Base-by-base conservation (phyloP, 2,113 vertebrate genomes). In the Pao palembangensis region DNA sequence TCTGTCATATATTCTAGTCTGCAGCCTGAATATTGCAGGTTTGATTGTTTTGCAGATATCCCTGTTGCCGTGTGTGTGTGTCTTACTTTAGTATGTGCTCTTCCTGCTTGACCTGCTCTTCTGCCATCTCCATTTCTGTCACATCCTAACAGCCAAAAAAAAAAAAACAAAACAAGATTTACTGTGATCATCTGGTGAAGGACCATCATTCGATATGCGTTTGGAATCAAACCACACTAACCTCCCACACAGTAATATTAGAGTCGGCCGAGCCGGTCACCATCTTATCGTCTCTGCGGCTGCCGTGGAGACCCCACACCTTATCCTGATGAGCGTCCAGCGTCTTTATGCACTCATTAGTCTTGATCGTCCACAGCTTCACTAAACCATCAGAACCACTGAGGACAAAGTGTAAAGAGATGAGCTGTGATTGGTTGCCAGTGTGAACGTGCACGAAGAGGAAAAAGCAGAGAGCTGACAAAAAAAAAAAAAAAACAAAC, bases 361-460 rank as follows among this genome's bases (percentile, higher is more conserved):
- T 95, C 81, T 99, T 99, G 71, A 99, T 96, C 44, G 96, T 99
- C 97, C 97, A 99, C 38, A 99, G 92, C 71, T 99, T 99, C 38
- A 99, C 60, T 13, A 99, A 93, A 14, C 97, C 97, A 0, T 99
- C 96, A 0, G 96, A 96, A 19, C 94, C 97, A 0, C 97, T 99
- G 65, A 46, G 15, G 44, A 81, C 51, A 57, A 51, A 76, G 34
- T 18, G 8, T 8, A 5, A 34, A 20, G 17, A 0, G 13, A 23
- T 46, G 51, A 14, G 34, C 8, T 38, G 34, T 12, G 34, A 12
- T 11, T 38, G 8, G 34, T 8, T 38, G 34, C 34, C 11, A 12
- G 34, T 11, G 34, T 12, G 34, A 38, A 38, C 34, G 34, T 38
- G 34, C 34, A 12, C 34, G 3, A 12, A 38, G 34, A 38, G 34